Evolutionary conservation across 2,888 invertebrate genomes (phyloP).

Genomic region (Lampropteryx suffumata): DNA sequence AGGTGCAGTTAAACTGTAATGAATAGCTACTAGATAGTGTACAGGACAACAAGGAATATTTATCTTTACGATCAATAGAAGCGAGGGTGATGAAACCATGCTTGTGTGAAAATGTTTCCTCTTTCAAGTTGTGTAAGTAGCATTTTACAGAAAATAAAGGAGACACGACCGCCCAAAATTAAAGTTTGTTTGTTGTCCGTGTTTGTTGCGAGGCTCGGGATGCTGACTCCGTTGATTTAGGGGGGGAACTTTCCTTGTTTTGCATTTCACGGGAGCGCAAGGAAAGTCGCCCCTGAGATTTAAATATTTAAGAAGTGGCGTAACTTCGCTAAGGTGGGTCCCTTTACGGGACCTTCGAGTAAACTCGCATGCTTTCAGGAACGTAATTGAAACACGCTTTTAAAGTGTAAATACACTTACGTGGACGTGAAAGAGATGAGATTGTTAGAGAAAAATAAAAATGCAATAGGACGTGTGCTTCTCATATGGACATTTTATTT

Average conservation of each 20-base stretch:
- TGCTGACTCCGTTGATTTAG: constrained; percentile 69
- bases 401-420: constrained; percentile 32
- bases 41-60: not conserved
- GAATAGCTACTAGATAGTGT: no score
- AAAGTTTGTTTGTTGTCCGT: constrained; percentile 72
- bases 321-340: constrained; percentile 65
- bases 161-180: constrained; percentile 54
- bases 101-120: constrained; percentile 28
- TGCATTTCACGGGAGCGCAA: constrained; percentile 69
- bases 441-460: constrained; percentile 41
- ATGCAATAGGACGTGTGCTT: constrained; percentile 51
- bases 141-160: constrained; percentile 45
- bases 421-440: constrained; percentile 32
- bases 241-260: constrained; percentile 76
- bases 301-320: constrained; percentile 74
- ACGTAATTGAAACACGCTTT: constrained; percentile 51
- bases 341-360: constrained; percentile 62
- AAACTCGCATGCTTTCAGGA: constrained; percentile 50
- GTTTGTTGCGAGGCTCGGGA: constrained; percentile 54
- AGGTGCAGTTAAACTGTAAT: no score
- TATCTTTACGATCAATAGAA: no score
- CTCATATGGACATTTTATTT: constrained; percentile 58
- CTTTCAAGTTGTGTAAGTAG: constrained; percentile 34
- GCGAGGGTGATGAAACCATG: constrained; percentile 9
- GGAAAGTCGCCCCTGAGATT: constrained; percentile 73